A percentile compares a stretch with the other conserved stretches of the same genome.
phyloP scores from a whole-genome alignment of 2,888 invertebrate species.

The Rhingia campestris region DNA sequence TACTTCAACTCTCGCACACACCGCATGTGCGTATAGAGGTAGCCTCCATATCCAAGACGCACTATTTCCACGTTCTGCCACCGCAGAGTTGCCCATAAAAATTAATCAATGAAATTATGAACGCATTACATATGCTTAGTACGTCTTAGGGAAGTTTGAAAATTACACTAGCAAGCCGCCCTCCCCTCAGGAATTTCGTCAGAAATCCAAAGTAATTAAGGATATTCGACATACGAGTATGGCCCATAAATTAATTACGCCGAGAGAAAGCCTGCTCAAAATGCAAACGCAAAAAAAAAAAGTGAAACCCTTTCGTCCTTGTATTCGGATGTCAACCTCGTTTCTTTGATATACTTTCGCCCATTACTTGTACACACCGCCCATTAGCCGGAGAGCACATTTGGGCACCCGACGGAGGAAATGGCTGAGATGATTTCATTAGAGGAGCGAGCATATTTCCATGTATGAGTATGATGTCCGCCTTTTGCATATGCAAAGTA shows the following conservation, averaged over 20 bases:
- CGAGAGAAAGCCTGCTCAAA: conserved; percentile 2
- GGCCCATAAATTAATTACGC: conserved; percentile 56
- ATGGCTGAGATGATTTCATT: conserved; percentile 63
- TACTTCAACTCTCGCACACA: background rate
- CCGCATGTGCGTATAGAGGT: background rate
- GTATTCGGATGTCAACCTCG: conserved; percentile 30
- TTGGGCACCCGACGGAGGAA: conserved; percentile 31
- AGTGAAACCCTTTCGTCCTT: conserved; percentile 34
- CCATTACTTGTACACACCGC: conserved; percentile 46
- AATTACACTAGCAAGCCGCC: background rate
- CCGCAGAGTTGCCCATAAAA: conserved; percentile 5
- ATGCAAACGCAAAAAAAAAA: background rate
- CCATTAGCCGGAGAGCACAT: conserved; percentile 45
- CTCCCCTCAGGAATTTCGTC: conserved; percentile 8
- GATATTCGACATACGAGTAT: conserved; percentile 39
- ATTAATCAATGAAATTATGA: conserved; percentile 46
- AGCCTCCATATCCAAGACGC: background rate
- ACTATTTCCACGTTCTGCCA: conserved; percentile 2
- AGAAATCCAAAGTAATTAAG: conserved; percentile 53
- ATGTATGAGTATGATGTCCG: conserved; percentile 68
- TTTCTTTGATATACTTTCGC: conserved; percentile 51
- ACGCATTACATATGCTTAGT: conserved; percentile 49
- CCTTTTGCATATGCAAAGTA: conserved; percentile 35
- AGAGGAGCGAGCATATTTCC: conserved; percentile 72
- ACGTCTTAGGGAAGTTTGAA: conserved; percentile 31